phyloP scores from a whole-genome alignment of 2,888 invertebrate genomes.

The Polietes domitor region DNA sequence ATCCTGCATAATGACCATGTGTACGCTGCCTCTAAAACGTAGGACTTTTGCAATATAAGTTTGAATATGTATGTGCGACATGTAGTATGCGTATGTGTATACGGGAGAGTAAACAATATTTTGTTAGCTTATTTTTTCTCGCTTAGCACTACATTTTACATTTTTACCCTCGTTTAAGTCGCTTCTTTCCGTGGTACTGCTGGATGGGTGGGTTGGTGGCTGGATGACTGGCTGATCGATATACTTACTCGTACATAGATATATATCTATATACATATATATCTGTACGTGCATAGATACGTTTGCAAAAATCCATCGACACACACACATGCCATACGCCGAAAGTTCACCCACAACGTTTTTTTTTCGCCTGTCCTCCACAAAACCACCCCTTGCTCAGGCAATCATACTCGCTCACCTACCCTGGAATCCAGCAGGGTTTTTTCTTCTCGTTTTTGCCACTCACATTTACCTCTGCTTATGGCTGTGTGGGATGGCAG shows the following conservation, averaged over 20 bases:
- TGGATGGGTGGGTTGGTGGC: not conserved
- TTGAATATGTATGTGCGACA: constrained; percentile 4
- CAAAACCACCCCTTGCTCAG: constrained; percentile 60
- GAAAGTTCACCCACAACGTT: constrained; percentile 49
- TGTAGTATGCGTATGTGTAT: constrained; percentile 30
- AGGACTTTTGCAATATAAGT: not conserved
- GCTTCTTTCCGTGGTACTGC: not conserved
- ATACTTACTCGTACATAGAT: constrained; percentile 35
- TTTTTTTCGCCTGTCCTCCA: constrained; percentile 31
- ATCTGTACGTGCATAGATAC: constrained; percentile 38
- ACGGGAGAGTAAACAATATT: constrained; percentile 17
- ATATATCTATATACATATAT: no score
- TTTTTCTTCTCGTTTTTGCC: constrained; percentile 30
- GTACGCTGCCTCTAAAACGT: not conserved
- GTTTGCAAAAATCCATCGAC: constrained; percentile 12
- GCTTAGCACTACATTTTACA: constrained; percentile 49
- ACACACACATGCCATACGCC: not conserved
- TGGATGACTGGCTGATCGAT: constrained; percentile 59
- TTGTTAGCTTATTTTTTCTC: constrained; percentile 35
- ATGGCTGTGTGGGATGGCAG: constrained; percentile 15
- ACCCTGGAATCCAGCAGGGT: not conserved
- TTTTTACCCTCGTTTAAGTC: constrained; percentile 57
- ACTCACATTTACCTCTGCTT: constrained; percentile 46
- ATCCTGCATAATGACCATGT: no score
- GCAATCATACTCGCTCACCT: not conserved